A percentile compares a stretch with the other conserved stretches of the same genome.
Conservation (phyloP, 2,888 invertebrate species). For the Portevinia maculata region DNA sequence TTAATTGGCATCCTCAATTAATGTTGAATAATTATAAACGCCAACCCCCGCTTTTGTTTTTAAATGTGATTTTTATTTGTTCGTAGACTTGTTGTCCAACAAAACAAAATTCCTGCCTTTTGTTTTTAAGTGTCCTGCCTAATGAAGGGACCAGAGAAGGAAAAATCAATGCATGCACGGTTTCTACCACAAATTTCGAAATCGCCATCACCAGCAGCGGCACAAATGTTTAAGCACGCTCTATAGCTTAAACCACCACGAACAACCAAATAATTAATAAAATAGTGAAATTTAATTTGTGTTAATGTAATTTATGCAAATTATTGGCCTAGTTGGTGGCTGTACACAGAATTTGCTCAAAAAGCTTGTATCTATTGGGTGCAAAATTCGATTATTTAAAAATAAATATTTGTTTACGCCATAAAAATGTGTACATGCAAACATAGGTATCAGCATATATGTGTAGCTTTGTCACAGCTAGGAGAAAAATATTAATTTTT, state of each 20-base stretch:
- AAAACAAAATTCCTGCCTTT: no score
- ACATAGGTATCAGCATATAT: no score
- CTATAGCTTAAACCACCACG: conserved; percentile 2
- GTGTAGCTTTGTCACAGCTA: no score
- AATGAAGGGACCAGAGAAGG: no score
- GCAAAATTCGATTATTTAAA: not conserved
- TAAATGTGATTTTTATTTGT: conserved; percentile 40
- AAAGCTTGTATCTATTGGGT: not conserved
- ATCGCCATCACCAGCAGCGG: conserved; percentile 29
- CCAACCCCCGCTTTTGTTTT: no score
- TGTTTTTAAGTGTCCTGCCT: no score
- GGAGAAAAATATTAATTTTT: no score
- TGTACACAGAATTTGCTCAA: conserved; percentile 7
- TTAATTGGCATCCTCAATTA: conserved; percentile 34
- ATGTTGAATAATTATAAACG: conserved; percentile 41
- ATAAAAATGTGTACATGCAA: no score
- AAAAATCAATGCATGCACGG: conserved; percentile 20
- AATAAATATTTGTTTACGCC: not conserved
- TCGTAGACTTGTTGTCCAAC: no score
- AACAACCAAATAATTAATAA: conserved; percentile 41
- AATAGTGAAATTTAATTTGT: conserved; percentile 46
- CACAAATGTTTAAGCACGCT: not conserved
- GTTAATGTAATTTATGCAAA: conserved; percentile 33
- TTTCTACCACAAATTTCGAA: conserved; percentile 26
- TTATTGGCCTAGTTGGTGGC: conserved; percentile 22